phyloP scores from a whole-genome alignment of 2,797 vertebrate genomes.

The Varecia variegata region DNA sequence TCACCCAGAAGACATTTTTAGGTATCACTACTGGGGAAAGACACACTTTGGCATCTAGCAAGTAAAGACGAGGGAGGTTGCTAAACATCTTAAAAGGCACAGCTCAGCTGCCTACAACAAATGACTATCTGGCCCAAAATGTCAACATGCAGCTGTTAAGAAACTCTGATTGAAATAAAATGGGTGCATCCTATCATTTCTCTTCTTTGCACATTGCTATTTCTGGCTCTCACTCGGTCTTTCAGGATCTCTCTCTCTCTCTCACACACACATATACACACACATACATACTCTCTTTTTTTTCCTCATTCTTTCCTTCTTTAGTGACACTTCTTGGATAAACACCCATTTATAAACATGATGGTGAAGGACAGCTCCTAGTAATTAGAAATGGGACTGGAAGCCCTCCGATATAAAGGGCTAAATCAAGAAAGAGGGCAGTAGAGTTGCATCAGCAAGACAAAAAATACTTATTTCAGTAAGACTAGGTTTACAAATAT shows the following conservation, averaged over 20 bases:
- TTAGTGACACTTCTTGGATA: not conserved
- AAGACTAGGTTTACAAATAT: not conserved
- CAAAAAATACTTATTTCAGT: not conserved
- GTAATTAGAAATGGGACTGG: not conserved
- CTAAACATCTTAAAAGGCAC: not conserved
- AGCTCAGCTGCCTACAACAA: not conserved
- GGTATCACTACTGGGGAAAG: not conserved
- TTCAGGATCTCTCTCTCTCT: not conserved
- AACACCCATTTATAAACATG: not conserved
- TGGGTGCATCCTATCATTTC: not conserved
- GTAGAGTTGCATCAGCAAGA: not conserved
- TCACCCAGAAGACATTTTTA: not conserved
- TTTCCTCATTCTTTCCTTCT: not conserved
- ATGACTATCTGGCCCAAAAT: not conserved
- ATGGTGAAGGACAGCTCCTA: not conserved
- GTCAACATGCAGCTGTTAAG: not conserved
- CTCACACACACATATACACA: not conserved
- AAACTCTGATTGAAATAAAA: not conserved
- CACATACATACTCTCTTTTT: not conserved
- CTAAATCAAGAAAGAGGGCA: not conserved
- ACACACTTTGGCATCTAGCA: not conserved
- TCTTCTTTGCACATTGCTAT: not conserved
- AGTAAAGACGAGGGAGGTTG: not conserved
- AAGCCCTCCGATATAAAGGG: not conserved
- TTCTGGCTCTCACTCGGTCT: not conserved